phyloP scores from a whole-genome alignment of 2,113 vertebrate species.

The Lonchura striata region DNA sequence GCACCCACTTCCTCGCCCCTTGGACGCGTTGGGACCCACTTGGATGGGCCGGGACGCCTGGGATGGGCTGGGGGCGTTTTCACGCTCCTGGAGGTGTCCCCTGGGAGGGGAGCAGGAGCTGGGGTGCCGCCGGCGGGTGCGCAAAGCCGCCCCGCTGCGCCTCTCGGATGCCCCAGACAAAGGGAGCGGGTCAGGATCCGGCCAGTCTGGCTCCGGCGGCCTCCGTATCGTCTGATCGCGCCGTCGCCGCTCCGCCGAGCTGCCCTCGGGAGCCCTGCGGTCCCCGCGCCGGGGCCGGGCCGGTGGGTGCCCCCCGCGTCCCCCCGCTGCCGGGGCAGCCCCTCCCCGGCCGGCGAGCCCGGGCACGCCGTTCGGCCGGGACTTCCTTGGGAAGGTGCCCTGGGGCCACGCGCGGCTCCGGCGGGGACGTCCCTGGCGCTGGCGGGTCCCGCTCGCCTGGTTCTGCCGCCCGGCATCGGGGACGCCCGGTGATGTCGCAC shows the following conservation, averaged over 20 bases:
- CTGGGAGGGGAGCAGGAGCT: neutral
- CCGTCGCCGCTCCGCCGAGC: neutral
- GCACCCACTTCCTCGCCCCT: rapidly evolving
- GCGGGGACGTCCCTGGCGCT: neutral
- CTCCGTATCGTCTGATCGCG: neutral
- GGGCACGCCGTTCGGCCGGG: neutral
- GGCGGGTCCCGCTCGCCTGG: neutral
- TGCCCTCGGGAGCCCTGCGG: neutral
- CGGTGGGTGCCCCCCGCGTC: neutral
- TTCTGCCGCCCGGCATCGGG: neutral
- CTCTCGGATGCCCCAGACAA: conserved; percentile 7
- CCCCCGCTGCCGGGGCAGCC: neutral
- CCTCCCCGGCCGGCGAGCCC: neutral
- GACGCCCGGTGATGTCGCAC: neutral
- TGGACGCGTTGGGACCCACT: neutral
- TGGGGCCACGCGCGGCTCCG: neutral
- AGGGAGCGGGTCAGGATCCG: conserved; percentile 40
- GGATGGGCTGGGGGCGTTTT: neutral
- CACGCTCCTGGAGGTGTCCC: neutral
- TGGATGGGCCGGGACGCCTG: neutral
- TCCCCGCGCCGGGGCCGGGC: neutral
- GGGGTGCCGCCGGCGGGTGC: neutral
- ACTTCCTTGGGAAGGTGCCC: conserved; percentile 56
- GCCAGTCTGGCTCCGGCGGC: conserved; percentile 20
- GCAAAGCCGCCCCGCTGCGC: neutral